Evolutionary conservation across 2,113 vertebrate genomes (phyloP).

Genomic region (Dolichallabes microphthalmus): DNA sequence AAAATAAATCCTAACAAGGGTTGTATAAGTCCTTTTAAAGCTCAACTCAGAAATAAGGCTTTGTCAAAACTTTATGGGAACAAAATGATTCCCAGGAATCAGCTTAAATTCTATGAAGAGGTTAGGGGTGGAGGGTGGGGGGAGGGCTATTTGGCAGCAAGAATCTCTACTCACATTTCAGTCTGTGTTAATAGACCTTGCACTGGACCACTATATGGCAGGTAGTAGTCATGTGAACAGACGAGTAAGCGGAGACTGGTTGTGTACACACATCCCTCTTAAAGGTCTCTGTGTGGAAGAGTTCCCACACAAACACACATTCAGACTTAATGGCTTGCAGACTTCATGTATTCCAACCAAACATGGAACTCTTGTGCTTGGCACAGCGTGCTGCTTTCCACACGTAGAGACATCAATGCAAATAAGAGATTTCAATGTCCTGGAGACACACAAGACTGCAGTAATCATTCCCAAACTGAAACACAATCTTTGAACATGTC

Average conservation of each 20-base stretch:
- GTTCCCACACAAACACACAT: slow-evolving; percentile 27
- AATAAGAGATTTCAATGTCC: neutral
- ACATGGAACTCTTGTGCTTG: slow-evolving; percentile 25
- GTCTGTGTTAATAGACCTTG: slow-evolving; percentile 7
- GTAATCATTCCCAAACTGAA: neutral
- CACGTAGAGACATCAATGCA: neutral
- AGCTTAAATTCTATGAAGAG: neutral
- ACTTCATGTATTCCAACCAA: slow-evolving; percentile 35
- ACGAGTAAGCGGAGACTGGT: slow-evolving; percentile 7
- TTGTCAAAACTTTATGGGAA: neutral
- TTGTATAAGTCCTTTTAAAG: neutral
- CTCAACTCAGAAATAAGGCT: neutral
- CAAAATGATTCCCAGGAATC: neutral
- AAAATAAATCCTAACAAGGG: neutral
- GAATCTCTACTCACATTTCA: slow-evolving; percentile 21
- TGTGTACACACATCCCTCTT: slow-evolving; percentile 1
- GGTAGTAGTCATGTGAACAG: slow-evolving; percentile 19
- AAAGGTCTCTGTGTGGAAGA: slow-evolving; percentile 25
- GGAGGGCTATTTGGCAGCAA: slow-evolving; percentile 30
- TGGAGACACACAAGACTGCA: neutral
- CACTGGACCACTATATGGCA: slow-evolving; percentile 23
- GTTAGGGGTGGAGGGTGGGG: neutral
- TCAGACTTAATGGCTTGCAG: slow-evolving; percentile 47
- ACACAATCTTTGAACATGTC: neutral
- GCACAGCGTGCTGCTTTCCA: slow-evolving; percentile 8